Evolutionary conservation across 2,113 vertebrate genomes (phyloP).

Genomic region (Desmodus rotundus): DNA sequence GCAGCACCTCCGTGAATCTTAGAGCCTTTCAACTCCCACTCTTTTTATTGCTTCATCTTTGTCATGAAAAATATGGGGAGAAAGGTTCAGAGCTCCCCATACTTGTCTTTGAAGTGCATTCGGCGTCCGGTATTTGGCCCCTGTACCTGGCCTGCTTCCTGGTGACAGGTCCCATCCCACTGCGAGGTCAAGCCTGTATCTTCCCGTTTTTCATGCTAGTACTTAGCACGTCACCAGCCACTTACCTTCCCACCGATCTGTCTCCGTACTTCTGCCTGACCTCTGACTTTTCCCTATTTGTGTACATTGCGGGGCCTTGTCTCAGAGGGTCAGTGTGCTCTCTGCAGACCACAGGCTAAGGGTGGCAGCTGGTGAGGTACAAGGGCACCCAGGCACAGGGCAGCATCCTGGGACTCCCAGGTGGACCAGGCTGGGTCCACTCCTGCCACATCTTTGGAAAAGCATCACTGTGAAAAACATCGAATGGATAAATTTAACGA

Average conservation of each 20-base stretch:
- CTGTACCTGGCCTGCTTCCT: accelerated
- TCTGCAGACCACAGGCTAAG: not conserved
- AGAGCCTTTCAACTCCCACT: not conserved
- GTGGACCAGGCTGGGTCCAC: not conserved
- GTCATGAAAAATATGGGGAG: not conserved
- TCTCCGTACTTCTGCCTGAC: not conserved
- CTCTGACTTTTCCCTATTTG: not conserved
- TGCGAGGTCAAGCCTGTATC: accelerated
- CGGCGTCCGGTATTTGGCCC: not conserved
- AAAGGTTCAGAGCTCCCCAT: not conserved
- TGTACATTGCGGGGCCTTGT: not conserved
- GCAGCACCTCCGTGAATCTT: accelerated
- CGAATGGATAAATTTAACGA: not conserved
- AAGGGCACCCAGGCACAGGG: not conserved
- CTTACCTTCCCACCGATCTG: accelerated
- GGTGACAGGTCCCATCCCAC: accelerated
- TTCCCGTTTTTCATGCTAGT: not conserved
- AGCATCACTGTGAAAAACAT: not conserved
- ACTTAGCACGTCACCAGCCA: not conserved
- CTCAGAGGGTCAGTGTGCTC: not conserved
- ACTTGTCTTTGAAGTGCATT: not conserved
- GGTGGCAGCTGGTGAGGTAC: too few species aligned
- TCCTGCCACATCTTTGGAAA: not conserved
- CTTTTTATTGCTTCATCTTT: not conserved
- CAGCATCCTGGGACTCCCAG: not conserved